Percentiles rank a stretch among this genome's conserved stretches.
These are phyloP conservation scores for Actinostola sp. DNA, from an alignment of 92 coral and sea anemone species.

Conservation along the genomic window DNA sequence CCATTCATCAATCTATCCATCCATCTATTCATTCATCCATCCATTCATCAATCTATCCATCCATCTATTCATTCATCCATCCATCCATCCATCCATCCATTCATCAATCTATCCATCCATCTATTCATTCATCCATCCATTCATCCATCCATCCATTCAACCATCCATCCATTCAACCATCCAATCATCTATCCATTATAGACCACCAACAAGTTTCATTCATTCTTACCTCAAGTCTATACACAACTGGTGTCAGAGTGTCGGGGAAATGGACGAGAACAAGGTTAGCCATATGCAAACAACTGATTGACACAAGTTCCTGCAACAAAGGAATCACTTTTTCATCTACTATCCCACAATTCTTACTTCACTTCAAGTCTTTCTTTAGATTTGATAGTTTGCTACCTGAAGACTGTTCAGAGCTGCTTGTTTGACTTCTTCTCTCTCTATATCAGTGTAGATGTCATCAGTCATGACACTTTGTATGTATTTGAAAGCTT, in stretches of 20 bases:
- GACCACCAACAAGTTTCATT: background rate
- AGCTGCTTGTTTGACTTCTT: conserved; percentile 86
- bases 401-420: conserved; percentile 86
- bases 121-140: no score
- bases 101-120: no score
- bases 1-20: no score
- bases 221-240: conserved; percentile 77
- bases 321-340: conserved; percentile 21
- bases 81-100: no score
- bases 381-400: no score
- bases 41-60: no score
- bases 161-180: background rate
- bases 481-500: conserved; percentile 85
- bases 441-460: conserved; percentile 94
- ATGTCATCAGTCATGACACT: conserved; percentile 90
- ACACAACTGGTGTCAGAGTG: conserved; percentile 74
- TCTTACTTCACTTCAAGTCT: no score
- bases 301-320: conserved; percentile 84
- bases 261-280: conserved; percentile 78
- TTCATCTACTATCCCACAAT: no score
- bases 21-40: no score
- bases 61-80: no score
- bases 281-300: conserved; percentile 81
- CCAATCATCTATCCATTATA: background rate
- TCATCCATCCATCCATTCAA: no score